Evolutionary conservation across 2,797 vertebrate genomes (phyloP).

Genomic region (Gorsachius magnificus): DNA sequence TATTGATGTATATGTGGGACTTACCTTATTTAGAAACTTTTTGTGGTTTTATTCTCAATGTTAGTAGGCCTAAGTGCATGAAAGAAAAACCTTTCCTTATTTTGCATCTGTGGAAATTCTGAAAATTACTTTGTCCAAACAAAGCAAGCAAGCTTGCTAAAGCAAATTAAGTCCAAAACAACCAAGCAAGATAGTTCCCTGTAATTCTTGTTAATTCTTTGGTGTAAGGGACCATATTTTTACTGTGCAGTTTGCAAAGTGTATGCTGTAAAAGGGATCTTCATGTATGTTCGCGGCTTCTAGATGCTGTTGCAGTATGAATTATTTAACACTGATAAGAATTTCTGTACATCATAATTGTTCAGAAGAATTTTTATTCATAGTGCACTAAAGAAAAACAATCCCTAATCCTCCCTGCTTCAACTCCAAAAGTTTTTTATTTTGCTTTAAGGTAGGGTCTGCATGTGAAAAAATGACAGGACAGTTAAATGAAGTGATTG

Average conservation of each 20-base stretch:
- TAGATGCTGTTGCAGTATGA: neutral
- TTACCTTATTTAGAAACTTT: neutral
- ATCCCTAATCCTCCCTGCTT: neutral
- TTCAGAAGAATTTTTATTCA: neutral
- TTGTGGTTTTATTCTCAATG: neutral
- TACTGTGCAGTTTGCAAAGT: neutral
- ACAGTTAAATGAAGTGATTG: neutral
- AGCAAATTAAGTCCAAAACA: neutral
- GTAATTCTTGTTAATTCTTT: neutral
- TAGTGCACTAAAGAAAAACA: neutral
- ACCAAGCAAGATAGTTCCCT: neutral
- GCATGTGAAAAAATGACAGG: neutral
- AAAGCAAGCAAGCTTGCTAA: neutral
- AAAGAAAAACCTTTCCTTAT: neutral
- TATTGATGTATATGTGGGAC: rapidly evolving
- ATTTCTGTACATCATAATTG: neutral
- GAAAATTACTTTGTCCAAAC: neutral
- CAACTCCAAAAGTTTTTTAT: neutral
- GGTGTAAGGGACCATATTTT: neutral
- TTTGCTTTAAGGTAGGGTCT: neutral
- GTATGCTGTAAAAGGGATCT: neutral
- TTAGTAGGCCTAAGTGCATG: neutral
- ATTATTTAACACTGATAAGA: neutral
- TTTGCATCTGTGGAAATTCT: neutral
- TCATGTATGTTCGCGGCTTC: neutral